Base-by-base conservation (phyloP, 1,140 invertebrate genomes). In the Drosophila serrata region DNA sequence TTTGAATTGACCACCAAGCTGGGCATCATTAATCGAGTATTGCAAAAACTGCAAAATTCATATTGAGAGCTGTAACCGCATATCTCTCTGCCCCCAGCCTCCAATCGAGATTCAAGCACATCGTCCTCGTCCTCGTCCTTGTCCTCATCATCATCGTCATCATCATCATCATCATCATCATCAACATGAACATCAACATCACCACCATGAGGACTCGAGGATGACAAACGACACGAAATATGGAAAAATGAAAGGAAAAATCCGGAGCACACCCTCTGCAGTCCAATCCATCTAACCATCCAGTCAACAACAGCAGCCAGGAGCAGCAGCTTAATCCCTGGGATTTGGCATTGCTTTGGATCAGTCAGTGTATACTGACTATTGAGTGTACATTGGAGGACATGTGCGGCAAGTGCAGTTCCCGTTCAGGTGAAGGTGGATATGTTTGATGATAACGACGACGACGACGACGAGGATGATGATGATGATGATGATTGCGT, bases 241-340 rank as follows among this genome's bases (percentile, higher is more conserved):
- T 79, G 81, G 72, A 73, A 73, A 69, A 77, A 70, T 58, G 59
- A 61, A 82, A 58, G 79, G 27, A 60, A 57, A 62, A 75, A 74
- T 56, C 59, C 51, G 57, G 37, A 46, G 68, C 46, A 60, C 58
- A 57, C 55, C 80, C 69, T 62, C 69, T 62, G 37, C 68, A 57
- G 58, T 46, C 68, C n/a, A n/a, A 58, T 6, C 45, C 64, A 72
- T 43, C 63, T 48, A 67, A 43, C 48, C 43, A 77, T 39, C 57
- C 17, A 43, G 42, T 42, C 59, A 31, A 46, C 57, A 72, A 7
- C 31, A 31, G 59, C 49, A 72, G 69, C 40, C 29, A 29, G 29
- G 6, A 70, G 55, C 46, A 62, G 70, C 27, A 64, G 55, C 59
- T 65, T 75, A 64, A 75, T 65, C 61, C 60, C 60, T 12, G 13